Evolutionary conservation across 2,797 vertebrate genomes (phyloP), one percentile per base, ranked within the genome.

Genomic region (Malurus splendens): DNA sequence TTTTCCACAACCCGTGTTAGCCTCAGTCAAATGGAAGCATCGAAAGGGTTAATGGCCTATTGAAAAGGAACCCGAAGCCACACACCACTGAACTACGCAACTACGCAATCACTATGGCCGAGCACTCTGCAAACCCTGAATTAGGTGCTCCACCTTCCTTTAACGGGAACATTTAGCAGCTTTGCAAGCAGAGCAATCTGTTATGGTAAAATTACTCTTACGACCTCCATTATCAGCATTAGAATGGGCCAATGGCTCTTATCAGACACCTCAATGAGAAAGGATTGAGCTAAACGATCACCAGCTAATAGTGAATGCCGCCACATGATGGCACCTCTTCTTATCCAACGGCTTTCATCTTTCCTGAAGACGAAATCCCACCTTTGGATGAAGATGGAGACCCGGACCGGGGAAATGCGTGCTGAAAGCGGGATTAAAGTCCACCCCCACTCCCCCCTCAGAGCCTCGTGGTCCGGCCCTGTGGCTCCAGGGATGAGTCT

Each of bases 351-450:
- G 8, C 2, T 8, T 45, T 14, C 18, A 6, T 1, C 9, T 20
- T 27, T 16, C 14, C 5, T 1, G 19, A 28, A 28, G 28, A 7
- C 2, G 16, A 27, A 8, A 20, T 22, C 22, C 3, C 33, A 14
- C 14, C 36, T 42, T 2, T 0, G 18, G 17, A 7, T 25, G 25
- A 27, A 9, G 3, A 0, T 0, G 3, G 2, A 10, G 20, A 28
- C 32, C 9, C 23, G 1, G 0, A 3, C 0, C 0, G 28, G 2
- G 2, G 10, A 10, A 38, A 15, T 0, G 7, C 23, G 18, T 2
- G 24, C 36, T 1, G 12, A 4, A 12, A 20, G 22, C 7, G 17
- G 0, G 3, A 12, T 5, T 14, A 2, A 16, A 17, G 7, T 1
- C 5, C 39, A 9, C 19, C 20, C 38, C 0, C 5, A 1, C 8